phyloP scores from a whole-genome alignment of 2,888 invertebrate genomes.

The Harpalus rubripes region DNA sequence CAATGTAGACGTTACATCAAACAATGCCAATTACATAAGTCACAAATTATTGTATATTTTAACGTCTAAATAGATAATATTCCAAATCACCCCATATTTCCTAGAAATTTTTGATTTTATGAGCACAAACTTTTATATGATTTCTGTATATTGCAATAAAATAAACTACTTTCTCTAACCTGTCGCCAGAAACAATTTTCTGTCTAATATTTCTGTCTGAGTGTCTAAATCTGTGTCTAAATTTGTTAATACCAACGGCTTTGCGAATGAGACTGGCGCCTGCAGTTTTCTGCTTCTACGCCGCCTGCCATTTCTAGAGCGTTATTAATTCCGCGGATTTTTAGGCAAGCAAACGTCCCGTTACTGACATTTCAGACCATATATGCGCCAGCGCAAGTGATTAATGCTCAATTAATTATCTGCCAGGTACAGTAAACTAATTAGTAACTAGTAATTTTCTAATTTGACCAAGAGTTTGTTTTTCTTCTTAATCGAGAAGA shows the following conservation, averaged over 20 bases:
- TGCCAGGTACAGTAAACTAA: conserved; percentile 61
- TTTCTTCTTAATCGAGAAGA: not conserved
- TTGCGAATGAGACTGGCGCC: conserved; percentile 31
- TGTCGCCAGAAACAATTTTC: not conserved
- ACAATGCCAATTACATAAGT: too few relatives aligned
- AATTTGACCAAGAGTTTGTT: conserved; percentile 28
- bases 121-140: too few relatives aligned
- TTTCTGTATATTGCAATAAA: not conserved
- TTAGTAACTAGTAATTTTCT: conserved; percentile 35
- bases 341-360: conserved; percentile 27
- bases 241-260: conserved; percentile 42
- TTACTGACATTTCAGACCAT: conserved; percentile 61
- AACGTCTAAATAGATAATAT: too few relatives aligned
- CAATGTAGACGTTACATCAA: too few relatives aligned
- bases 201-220: conserved; percentile 13
- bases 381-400: conserved; percentile 49
- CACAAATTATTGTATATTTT: too few relatives aligned
- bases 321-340: conserved; percentile 40
- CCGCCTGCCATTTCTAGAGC: conserved; percentile 30
- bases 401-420: conserved; percentile 60
- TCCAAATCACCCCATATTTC: too few relatives aligned
- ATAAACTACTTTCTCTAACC: not conserved
- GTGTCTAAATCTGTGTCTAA: conserved; percentile 11
- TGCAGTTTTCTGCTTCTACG: conserved; percentile 7
- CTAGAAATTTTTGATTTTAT: too few relatives aligned